Conservation (phyloP, 2,888 invertebrate genomes). For the Acanthococcus lagerstroemiae region DNA sequence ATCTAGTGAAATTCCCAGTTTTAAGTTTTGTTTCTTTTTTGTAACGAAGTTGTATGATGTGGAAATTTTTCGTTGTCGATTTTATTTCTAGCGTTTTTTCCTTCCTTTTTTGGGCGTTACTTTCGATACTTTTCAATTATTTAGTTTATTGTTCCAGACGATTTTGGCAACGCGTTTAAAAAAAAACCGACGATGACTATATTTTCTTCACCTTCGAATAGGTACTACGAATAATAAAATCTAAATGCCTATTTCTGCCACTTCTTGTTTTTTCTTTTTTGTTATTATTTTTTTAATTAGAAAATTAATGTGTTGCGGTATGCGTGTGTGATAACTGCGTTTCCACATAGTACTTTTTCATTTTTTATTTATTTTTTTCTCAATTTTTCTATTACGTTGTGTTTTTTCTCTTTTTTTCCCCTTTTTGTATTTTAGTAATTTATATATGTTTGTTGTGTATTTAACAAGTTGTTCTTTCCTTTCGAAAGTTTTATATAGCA, state of each 20-base stretch:
- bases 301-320: slow-evolving; percentile 6
- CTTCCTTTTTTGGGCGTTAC: not conserved
- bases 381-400: not conserved
- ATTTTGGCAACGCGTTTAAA: not conserved
- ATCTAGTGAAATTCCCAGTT: not conserved
- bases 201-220: not conserved
- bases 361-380: not conserved
- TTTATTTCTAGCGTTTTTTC: not conserved
- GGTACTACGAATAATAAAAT: no score
- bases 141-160: not conserved
- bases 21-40: not conserved
- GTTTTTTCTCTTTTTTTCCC: slow-evolving; percentile 5
- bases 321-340: slow-evolving; percentile 27
- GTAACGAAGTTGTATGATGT: not conserved
- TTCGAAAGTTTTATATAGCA: not conserved
- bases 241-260: slow-evolving; percentile 1
- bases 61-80: not conserved
- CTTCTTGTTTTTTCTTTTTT: slow-evolving; percentile 8
- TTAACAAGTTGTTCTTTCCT: slow-evolving; percentile 8
- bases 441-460: slow-evolving; percentile 21
- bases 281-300: slow-evolving; percentile 1
- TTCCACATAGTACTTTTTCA: not conserved
- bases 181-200: not conserved
- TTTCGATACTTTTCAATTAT: no score
- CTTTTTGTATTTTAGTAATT: slow-evolving; percentile 23